phyloP scores from a whole-genome alignment of 1,140 invertebrate species.

The Lucilia sericata region DNA sequence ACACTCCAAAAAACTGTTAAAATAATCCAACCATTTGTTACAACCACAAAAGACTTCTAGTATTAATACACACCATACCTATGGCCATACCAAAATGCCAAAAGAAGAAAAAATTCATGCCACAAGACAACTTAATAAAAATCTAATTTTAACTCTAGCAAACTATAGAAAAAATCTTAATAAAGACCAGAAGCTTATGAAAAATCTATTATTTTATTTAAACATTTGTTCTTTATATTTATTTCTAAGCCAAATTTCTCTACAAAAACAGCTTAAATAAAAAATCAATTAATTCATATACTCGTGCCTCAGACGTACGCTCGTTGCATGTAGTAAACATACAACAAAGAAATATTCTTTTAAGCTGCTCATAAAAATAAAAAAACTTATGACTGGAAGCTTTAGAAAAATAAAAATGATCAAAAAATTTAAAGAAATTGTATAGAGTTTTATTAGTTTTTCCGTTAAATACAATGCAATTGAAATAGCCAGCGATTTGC shows the following conservation, averaged over 20 bases:
- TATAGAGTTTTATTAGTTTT: neutral
- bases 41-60: no score
- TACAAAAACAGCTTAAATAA: neutral
- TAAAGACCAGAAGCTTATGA: conserved; percentile 18
- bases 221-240: neutral
- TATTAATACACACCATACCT: no score
- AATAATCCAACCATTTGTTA: no score
- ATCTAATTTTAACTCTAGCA: neutral
- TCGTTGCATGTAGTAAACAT: neutral
- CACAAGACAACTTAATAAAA: conserved; percentile 20
- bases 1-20: no score
- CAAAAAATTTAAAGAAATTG: neutral
- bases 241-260: neutral
- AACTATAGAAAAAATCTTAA: neutral
- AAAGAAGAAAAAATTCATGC: neutral
- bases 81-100: no score
- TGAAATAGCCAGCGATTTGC: neutral
- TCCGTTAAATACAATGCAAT: neutral
- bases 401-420: neutral
- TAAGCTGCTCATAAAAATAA: neutral
- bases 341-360: neutral
- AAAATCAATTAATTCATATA: neutral
- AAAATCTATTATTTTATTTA: neutral
- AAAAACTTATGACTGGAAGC: neutral
- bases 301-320: neutral